Conservation (phyloP, 1,140 invertebrate genomes). For the Streblospio benedicti region DNA sequence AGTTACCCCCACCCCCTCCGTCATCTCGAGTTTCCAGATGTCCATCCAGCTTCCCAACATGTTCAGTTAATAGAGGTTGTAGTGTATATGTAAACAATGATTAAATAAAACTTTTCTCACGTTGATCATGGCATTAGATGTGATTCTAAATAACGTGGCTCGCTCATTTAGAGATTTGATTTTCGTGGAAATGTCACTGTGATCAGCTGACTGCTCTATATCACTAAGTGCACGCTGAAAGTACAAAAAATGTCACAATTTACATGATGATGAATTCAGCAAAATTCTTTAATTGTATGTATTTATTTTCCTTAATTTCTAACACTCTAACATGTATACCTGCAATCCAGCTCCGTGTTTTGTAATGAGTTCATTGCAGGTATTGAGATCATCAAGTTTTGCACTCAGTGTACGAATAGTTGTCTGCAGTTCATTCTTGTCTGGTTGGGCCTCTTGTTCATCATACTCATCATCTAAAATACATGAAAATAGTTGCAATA, state of each 20-base stretch:
- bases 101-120: too few relatives aligned
- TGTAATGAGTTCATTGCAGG: constrained; percentile 78
- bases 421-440: constrained; percentile 53
- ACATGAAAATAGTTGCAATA: constrained; percentile 3
- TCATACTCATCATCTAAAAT: constrained; percentile 64
- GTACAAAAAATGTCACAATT: too few relatives aligned
- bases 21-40: too few relatives aligned
- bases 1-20: too few relatives aligned
- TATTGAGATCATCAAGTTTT: constrained; percentile 76
- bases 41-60: too few relatives aligned
- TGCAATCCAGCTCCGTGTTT: constrained; percentile 76
- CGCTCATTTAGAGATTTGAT: constrained; percentile 77
- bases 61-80: too few relatives aligned
- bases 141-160: constrained; percentile 84
- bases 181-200: constrained; percentile 53
- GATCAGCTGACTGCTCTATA: constrained; percentile 63
- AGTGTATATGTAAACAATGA: too few relatives aligned
- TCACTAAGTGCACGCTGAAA: constrained; percentile 76
- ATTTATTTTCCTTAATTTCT: too few relatives aligned
- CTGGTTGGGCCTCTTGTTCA: constrained; percentile 43
- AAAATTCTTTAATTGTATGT: too few relatives aligned
- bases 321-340: too few relatives aligned
- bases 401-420: constrained; percentile 56
- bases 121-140: constrained; percentile 91
- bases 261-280: too few relatives aligned